Percentiles rank a stretch among this genome's conserved stretches.
Conservation (phyloP, 2,113 vertebrate genomes). For the Actenoides lindsayi region DNA sequence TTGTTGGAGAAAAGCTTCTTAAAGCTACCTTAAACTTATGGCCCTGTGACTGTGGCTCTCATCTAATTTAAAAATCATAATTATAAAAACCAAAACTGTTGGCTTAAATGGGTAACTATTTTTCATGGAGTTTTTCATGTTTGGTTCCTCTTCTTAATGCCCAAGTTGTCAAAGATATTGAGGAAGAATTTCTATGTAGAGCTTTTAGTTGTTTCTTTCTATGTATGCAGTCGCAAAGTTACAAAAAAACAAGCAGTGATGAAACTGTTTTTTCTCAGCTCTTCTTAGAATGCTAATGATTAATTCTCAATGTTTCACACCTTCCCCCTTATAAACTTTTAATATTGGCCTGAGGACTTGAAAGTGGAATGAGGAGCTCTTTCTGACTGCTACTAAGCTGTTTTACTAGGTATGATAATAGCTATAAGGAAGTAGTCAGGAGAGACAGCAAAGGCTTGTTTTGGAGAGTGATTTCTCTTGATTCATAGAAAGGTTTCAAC, state of each 20-base stretch:
- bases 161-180: neutral
- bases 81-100: fast-evolving
- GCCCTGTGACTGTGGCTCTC: neutral
- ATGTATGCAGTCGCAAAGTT: neutral
- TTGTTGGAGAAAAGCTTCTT: neutral
- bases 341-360: neutral
- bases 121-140: neutral
- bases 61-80: neutral
- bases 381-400: neutral
- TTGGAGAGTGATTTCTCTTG: neutral
- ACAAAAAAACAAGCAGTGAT: neutral
- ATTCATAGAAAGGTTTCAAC: neutral
- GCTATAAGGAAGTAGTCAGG: neutral
- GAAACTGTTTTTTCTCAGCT: neutral
- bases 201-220: neutral
- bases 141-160: neutral
- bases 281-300: neutral
- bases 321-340: neutral
- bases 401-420: neutral
- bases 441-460: neutral
- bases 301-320: neutral
- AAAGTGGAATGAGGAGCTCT: neutral
- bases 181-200: neutral
- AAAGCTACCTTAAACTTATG: neutral
- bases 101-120: neutral